A percentile compares a stretch with the other conserved stretches of the same genome.
Conservation (phyloP, 2,113 vertebrate genomes). For the Emydura subglobosa region DNA sequence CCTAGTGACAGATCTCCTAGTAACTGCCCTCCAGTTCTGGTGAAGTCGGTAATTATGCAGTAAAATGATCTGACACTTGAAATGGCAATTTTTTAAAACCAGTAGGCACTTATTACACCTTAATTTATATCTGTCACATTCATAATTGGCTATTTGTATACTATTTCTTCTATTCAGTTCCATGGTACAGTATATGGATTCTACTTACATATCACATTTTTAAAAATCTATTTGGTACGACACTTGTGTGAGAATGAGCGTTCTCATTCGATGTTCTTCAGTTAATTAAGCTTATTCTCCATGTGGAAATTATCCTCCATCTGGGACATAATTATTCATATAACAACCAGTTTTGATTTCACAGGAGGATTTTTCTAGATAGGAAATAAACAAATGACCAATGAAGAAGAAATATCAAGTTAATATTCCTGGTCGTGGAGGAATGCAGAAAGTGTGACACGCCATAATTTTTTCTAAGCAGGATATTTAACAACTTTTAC, state of each 20-base stretch:
- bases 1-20: background rate
- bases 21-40: background rate
- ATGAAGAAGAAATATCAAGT: background rate
- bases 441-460: background rate
- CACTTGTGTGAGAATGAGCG: background rate
- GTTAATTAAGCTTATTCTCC: conserved; percentile 7
- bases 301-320: background rate
- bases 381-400: background rate
- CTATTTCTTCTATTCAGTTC: background rate
- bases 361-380: background rate
- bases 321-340: background rate
- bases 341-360: background rate
- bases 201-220: background rate
- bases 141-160: background rate
- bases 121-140: background rate
- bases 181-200: background rate
- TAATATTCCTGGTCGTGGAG: background rate
- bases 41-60: background rate
- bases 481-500: background rate
- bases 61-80: background rate
- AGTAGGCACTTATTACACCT: background rate
- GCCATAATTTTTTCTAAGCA: background rate
- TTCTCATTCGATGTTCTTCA: background rate
- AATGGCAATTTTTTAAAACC: background rate
- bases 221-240: background rate